Evolutionary conservation across 2,113 vertebrate genomes (phyloP).

Genomic region (Furnarius figulus): DNA sequence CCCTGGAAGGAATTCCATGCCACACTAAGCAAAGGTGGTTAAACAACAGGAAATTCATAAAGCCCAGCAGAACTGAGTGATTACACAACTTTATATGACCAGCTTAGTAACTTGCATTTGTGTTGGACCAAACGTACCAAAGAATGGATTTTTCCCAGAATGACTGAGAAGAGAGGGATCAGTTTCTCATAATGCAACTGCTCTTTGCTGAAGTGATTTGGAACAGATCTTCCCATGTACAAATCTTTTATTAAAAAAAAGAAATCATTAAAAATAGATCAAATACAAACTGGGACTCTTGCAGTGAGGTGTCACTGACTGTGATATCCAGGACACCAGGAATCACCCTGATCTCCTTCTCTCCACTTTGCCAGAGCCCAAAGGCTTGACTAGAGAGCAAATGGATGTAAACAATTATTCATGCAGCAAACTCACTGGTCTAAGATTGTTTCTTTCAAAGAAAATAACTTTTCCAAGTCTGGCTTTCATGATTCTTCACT

Average conservation of each 20-base stretch:
- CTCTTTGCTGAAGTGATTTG: neutral
- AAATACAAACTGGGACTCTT: neutral
- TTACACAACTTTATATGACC: neutral
- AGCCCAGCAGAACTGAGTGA: neutral
- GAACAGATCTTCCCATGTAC: neutral
- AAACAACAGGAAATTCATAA: neutral
- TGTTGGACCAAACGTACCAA: neutral
- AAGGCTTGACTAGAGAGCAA: neutral
- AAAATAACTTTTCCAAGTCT: neutral
- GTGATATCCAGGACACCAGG: neutral
- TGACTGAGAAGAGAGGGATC: neutral
- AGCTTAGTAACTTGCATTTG: neutral
- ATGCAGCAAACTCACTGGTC: neutral
- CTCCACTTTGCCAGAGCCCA: neutral
- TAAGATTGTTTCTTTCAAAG: neutral
- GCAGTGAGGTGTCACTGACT: accelerated
- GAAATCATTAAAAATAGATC: neutral
- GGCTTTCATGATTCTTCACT: neutral
- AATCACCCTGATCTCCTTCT: neutral
- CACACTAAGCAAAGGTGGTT: neutral
- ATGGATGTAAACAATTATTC: neutral
- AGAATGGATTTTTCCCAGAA: neutral
- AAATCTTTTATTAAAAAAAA: neutral
- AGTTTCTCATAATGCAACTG: neutral
- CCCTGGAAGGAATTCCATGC: neutral